Percentiles rank a stretch among this genome's conserved stretches.
Evolutionary conservation across 1,140 invertebrate species (phyloP).

Genomic region (Drosophila asahinai): DNA sequence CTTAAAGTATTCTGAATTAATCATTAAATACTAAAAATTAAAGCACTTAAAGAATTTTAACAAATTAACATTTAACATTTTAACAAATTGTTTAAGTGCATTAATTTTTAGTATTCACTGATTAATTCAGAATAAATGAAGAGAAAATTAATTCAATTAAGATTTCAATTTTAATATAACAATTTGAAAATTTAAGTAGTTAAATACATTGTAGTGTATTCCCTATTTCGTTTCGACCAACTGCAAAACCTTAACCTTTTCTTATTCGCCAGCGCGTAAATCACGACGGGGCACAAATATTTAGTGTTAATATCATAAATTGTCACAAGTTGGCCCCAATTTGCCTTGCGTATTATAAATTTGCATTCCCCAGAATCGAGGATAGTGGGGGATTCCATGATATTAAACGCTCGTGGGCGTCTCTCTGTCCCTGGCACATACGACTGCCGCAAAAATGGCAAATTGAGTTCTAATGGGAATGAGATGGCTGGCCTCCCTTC

Average conservation of each 20-base stretch:
- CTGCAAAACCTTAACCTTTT: constrained; percentile 6
- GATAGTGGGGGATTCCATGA: not conserved
- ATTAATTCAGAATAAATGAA: no score
- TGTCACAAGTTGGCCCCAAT: constrained; percentile 83
- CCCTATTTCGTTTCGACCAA: not conserved
- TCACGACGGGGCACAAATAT: constrained; percentile 81
- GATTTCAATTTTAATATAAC: no score
- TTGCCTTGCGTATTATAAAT: constrained; percentile 76
- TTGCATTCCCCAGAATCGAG: constrained; percentile 54
- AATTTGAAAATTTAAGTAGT: no score
- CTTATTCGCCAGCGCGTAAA: constrained; percentile 61
- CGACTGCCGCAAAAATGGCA: constrained; percentile 30
- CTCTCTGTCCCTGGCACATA: constrained; percentile 55
- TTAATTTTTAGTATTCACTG: no score
- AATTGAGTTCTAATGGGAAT: constrained; percentile 80
- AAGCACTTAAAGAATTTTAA: no score
- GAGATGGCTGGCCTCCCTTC: constrained; percentile 22
- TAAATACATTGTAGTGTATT: constrained; percentile 8
- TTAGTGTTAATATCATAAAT: constrained; percentile 84
- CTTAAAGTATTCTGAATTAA: no score
- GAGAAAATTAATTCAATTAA: no score
- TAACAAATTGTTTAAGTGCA: no score
- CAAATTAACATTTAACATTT: no score
- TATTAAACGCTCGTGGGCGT: constrained; percentile 67
- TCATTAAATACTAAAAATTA: no score